Evolutionary conservation across 2,113 vertebrate genomes (phyloP).

Genomic region (Leucoraja erinaceus): DNA sequence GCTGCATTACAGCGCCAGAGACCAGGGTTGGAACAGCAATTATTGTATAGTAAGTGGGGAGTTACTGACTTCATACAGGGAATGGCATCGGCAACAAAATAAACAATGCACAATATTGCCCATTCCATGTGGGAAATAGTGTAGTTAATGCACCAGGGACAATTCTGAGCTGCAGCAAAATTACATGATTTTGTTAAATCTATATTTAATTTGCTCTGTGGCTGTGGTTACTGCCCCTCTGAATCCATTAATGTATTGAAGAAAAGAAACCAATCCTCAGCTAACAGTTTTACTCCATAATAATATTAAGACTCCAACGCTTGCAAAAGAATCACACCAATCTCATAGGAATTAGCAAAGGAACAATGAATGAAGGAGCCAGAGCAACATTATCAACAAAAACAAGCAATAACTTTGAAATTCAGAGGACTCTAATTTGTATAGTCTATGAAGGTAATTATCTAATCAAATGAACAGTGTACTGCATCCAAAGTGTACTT

Average conservation of each 20-base stretch:
- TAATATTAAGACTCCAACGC: background rate
- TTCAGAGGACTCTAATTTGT: background rate
- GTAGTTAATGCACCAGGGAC: background rate
- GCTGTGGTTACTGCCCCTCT: background rate
- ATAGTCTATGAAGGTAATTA: background rate
- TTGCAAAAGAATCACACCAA: background rate
- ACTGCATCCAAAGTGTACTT: background rate
- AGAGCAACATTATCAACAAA: background rate
- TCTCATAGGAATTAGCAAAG: background rate
- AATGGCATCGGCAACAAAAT: background rate
- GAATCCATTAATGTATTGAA: background rate
- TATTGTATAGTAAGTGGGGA: background rate
- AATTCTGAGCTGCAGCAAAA: background rate
- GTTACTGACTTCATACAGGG: background rate
- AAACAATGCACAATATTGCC: background rate
- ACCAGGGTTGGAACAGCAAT: background rate
- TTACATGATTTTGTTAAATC: background rate
- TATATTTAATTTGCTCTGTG: background rate
- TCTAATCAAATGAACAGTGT: background rate
- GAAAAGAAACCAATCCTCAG: background rate
- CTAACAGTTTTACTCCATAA: background rate
- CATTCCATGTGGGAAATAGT: no score
- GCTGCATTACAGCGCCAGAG: no score
- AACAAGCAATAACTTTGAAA: background rate
- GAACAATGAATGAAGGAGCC: background rate